A percentile compares a stretch with the other conserved stretches of the same genome.
These are phyloP conservation scores for Diplodus puntazzo DNA, from an alignment of 2,797 vertebrate genomes.

Conservation along the genomic window DNA sequence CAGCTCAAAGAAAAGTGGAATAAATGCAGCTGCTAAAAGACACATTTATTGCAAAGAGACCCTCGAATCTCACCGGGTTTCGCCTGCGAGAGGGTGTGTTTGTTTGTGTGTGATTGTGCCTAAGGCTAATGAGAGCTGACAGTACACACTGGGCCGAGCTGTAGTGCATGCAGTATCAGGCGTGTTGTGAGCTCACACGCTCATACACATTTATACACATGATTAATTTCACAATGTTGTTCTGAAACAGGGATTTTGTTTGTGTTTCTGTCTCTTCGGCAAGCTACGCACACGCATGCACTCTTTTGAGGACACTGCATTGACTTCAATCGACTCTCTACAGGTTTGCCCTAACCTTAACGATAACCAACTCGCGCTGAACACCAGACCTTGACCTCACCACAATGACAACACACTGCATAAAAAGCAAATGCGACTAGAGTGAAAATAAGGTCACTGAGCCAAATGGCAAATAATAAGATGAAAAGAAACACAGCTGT, in stretches of 20 bases:
- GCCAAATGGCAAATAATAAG: background rate
- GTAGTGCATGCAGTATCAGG: background rate
- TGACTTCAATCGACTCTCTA: constrained; percentile 7
- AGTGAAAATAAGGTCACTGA: background rate
- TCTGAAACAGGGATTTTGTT: background rate
- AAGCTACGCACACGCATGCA: background rate
- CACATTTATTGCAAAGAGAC: constrained; percentile 46
- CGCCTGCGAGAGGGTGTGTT: background rate
- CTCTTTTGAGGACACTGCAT: background rate
- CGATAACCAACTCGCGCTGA: background rate
- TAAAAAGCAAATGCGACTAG: background rate
- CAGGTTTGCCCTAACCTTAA: constrained; percentile 11
- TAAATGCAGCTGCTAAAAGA: constrained; percentile 28
- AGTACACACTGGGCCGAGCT: constrained; percentile 6
- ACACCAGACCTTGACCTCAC: constrained; percentile 1
- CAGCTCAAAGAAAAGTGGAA: constrained; percentile 8
- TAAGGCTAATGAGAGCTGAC: constrained; percentile 25
- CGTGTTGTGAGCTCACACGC: constrained; percentile 16
- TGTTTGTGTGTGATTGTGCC: constrained; percentile 6
- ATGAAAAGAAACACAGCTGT: constrained; percentile 4
- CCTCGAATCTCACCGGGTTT: constrained; percentile 18
- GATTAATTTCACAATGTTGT: constrained; percentile 3
- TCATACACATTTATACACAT: constrained; percentile 25
- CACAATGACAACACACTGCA: background rate
- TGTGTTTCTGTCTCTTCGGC: background rate